These are phyloP conservation scores for Oikopleura albicans DNA, from an alignment of 23 tunicate genomes.

Conservation along the genomic window DNA sequence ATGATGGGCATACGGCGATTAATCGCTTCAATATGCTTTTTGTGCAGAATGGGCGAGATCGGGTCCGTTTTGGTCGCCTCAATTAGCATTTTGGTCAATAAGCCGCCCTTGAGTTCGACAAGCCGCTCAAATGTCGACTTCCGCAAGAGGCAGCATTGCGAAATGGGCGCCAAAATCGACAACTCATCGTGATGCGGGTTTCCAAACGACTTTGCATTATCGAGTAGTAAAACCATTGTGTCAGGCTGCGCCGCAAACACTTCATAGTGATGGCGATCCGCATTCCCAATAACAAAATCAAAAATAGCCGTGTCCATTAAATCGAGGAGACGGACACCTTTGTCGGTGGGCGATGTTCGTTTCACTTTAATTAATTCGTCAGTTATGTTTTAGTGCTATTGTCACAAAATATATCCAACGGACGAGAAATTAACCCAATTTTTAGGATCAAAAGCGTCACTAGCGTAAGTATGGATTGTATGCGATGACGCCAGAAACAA, in stretches of 20 bases:
- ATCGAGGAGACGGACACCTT: constrained; percentile 45
- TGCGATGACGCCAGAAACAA: too few species aligned
- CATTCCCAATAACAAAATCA: constrained; percentile 90
- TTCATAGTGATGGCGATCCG: constrained; percentile 88
- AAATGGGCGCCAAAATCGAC: constrained; percentile 51
- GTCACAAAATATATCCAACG: too few species aligned
- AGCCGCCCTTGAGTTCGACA: constrained; percentile 26
- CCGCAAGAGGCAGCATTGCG: constrained; percentile 59
- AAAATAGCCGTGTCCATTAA: constrained; percentile 56
- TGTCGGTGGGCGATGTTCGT: neutral
- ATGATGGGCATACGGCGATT: constrained; percentile 24
- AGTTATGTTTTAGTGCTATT: too few species aligned
- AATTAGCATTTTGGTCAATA: constrained; percentile 33
- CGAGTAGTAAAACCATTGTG: constrained; percentile 62
- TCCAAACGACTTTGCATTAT: constrained; percentile 86
- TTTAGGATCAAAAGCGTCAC: too few species aligned
- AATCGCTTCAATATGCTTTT: constrained; percentile 44
- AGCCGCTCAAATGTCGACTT: neutral
- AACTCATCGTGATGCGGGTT: constrained; percentile 56
- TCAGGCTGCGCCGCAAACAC: constrained; percentile 31
- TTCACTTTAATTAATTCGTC: neutral
- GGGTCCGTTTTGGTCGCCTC: constrained; percentile 37
- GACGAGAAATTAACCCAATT: too few species aligned
- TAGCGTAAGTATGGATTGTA: too few species aligned
- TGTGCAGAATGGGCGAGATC: constrained; percentile 58